Percentiles rank a stretch among this genome's conserved stretches.
Conservation (phyloP, 2,797 vertebrate genomes). For the Scarus forsteni region DNA sequence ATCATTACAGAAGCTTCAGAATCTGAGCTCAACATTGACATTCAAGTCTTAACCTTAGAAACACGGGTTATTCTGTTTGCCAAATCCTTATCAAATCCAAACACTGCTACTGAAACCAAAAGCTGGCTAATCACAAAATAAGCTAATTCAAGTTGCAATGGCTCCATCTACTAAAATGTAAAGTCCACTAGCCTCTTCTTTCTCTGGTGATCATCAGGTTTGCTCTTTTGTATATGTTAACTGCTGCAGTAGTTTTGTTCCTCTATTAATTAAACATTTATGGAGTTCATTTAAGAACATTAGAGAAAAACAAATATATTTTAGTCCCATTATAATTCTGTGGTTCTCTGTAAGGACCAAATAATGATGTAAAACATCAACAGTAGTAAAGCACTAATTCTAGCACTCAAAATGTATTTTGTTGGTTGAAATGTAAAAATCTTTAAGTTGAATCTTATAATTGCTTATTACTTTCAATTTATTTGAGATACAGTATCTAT, state of each 20-base stretch:
- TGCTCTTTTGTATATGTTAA: conserved; percentile 44
- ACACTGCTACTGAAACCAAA: too few relatives aligned
- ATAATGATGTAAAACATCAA: not conserved
- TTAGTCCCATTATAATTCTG: conserved; percentile 17
- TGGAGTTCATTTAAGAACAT: conserved; percentile 34
- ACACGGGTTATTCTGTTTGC: too few relatives aligned
- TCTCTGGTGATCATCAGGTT: conserved; percentile 21
- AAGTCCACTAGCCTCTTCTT: too few relatives aligned
- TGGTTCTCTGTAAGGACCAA: not conserved
- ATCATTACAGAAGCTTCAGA: not conserved
- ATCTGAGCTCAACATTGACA: conserved; percentile 21
- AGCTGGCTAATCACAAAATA: too few relatives aligned
- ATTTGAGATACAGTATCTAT: conserved; percentile 29
- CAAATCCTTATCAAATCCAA: too few relatives aligned
- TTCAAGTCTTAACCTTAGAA: conserved; percentile 21
- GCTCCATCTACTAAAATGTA: too few relatives aligned
- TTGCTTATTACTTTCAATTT: conserved; percentile 21
- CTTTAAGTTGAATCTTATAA: not conserved
- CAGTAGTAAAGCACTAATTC: too few relatives aligned
- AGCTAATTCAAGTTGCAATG: too few relatives aligned
- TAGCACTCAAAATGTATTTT: conserved; percentile 12
- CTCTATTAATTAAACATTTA: not conserved
- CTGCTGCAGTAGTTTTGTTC: conserved; percentile 25
- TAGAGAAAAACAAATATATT: conserved; percentile 29
- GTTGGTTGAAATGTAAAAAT: conserved; percentile 18